Evolutionary conservation across 2,113 vertebrate species (phyloP).

Genomic region (Pterocles burchelli): DNA sequence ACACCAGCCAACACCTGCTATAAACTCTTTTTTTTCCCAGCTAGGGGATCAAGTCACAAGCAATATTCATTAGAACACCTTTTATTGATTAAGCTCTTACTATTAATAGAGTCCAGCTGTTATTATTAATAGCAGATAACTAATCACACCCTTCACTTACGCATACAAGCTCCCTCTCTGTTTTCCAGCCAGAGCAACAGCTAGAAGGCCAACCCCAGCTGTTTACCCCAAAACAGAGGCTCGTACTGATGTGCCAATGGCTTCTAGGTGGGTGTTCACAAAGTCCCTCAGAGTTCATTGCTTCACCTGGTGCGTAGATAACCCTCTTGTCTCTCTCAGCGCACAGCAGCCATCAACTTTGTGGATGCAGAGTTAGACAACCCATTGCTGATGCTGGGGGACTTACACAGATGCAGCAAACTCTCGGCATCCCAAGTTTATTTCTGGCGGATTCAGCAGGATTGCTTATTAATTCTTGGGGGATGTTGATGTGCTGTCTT

Average conservation of each 20-base stretch:
- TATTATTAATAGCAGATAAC: neutral
- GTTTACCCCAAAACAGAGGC: neutral
- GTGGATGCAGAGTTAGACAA: neutral
- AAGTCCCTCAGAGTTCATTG: neutral
- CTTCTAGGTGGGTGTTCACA: neutral
- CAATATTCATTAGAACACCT: neutral
- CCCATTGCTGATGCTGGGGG: neutral
- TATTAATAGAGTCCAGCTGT: neutral
- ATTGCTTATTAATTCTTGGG: neutral
- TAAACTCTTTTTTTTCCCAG: neutral
- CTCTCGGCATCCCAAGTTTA: neutral
- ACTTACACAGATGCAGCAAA: neutral
- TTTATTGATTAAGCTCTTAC: neutral
- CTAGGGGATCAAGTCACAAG: neutral
- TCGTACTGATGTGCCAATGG: accelerated
- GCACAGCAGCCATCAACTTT: neutral
- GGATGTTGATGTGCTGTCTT: neutral
- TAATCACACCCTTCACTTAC: neutral
- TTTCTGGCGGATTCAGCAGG: neutral
- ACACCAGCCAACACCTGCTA: neutral
- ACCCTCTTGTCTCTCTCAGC: neutral
- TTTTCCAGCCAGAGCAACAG: neutral
- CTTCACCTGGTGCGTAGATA: neutral
- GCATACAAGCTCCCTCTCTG: neutral
- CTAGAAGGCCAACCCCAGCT: neutral